Percentiles rank a stretch among this genome's conserved stretches.
Evolutionary conservation across 2,113 vertebrate species (phyloP).

Genomic region (Pungitius pungitius): DNA sequence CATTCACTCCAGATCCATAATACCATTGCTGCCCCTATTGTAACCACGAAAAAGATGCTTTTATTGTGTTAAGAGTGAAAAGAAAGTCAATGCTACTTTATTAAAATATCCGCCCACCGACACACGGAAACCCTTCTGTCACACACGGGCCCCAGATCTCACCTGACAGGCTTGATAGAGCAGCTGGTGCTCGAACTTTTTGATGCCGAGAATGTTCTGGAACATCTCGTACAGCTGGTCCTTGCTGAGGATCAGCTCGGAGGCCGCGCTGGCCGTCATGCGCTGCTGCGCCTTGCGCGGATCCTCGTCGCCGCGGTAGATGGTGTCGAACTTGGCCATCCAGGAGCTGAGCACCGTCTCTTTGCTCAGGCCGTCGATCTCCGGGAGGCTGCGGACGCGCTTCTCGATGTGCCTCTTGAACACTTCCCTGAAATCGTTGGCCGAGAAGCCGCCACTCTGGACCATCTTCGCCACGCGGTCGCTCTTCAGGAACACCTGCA

Average conservation of each 20-base stretch:
- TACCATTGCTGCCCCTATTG: background rate
- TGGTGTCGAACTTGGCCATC: conserved; percentile 99
- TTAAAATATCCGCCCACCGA: background rate
- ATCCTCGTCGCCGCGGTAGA: conserved; percentile 97
- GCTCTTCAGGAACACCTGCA: conserved; percentile 96
- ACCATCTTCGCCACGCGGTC: conserved; percentile 98
- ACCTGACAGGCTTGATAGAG: conserved; percentile 99
- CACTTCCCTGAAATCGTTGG: conserved; percentile 94
- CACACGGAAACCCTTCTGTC: background rate
- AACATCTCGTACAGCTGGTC: conserved; percentile 99
- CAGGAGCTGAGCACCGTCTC: conserved; percentile 99
- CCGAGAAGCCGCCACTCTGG: conserved; percentile 96
- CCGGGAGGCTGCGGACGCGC: conserved; percentile 94
- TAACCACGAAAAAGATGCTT: background rate
- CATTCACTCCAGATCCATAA: background rate
- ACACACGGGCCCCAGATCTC: conserved; percentile 40
- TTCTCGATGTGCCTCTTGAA: conserved; percentile 99
- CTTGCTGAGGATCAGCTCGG: conserved; percentile 98
- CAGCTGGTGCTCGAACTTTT: conserved; percentile 98
- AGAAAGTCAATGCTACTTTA: background rate
- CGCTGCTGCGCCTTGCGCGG: conserved; percentile 97
- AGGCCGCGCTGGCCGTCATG: conserved; percentile 96
- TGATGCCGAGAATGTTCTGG: conserved; percentile 98
- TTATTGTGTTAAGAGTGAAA: background rate
- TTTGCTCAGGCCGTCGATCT: conserved; percentile 98